Conservation (phyloP, 2,888 invertebrate species). For the Eupsilia transversa region DNA sequence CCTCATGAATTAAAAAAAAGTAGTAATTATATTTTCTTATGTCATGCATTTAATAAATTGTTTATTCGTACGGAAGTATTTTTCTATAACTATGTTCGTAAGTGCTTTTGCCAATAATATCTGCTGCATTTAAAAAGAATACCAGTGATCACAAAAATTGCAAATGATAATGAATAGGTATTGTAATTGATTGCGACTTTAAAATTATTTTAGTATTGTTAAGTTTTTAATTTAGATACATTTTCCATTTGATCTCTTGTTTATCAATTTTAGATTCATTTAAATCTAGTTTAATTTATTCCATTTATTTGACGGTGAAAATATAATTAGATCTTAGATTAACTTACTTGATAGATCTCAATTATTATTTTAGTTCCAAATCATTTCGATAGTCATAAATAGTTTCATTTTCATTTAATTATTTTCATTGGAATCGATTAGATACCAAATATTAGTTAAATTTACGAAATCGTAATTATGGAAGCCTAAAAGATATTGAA, state of each 20-base stretch:
- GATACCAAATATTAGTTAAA: constrained; percentile 89
- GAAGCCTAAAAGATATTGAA: constrained; percentile 60
- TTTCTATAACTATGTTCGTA: constrained; percentile 67
- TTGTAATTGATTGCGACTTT: constrained; percentile 56
- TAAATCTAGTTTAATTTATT: constrained; percentile 87
- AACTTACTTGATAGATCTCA: constrained; percentile 84
- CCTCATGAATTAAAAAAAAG: constrained; percentile 68
- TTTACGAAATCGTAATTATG: constrained; percentile 70
- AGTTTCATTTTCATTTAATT: constrained; percentile 72
- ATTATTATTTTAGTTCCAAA: constrained; percentile 88
- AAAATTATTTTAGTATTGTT: constrained; percentile 80
- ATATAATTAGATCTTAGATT: constrained; percentile 65
- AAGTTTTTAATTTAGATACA: constrained; percentile 85
- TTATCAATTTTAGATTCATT: constrained; percentile 84
- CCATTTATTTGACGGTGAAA: constrained; percentile 66
- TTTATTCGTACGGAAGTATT: constrained; percentile 59
- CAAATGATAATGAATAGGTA: constrained; percentile 43
- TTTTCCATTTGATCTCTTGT: constrained; percentile 89
- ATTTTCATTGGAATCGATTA: constrained; percentile 80
- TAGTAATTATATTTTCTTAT: constrained; percentile 55
- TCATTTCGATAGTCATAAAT: constrained; percentile 86
- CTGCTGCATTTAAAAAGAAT: constrained; percentile 57
- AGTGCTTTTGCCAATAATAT: constrained; percentile 65
- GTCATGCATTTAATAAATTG: constrained; percentile 62
- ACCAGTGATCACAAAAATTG: constrained; percentile 63